A percentile compares a stretch with the other conserved stretches of the same genome.
Conservation (phyloP, 2,888 invertebrate species). For the Malthinus flaveolus region DNA sequence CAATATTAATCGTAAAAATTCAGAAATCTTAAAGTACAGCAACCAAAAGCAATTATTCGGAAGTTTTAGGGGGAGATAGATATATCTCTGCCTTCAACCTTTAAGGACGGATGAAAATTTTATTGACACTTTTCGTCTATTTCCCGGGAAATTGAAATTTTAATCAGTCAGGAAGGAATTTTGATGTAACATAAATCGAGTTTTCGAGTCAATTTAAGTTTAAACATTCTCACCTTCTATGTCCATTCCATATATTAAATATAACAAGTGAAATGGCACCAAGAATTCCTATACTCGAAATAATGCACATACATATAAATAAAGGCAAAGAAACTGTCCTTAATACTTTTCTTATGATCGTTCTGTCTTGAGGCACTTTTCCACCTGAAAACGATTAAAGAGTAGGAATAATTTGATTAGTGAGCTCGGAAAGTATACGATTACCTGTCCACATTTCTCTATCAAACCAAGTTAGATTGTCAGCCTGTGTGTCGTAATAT, state of each 20-base stretch:
- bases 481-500: constrained; percentile 93
- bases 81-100: too few species aligned
- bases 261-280: constrained; percentile 83
- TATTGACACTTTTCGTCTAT: too few species aligned
- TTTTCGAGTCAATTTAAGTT: too few species aligned
- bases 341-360: constrained; percentile 82
- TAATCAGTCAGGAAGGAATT: too few species aligned
- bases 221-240: constrained; percentile 72
- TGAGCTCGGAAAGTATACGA: background rate
- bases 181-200: too few species aligned
- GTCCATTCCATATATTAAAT: constrained; percentile 91
- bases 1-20: too few species aligned
- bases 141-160: too few species aligned
- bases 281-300: constrained; percentile 86
- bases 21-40: too few species aligned
- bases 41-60: too few species aligned
- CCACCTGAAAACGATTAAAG: constrained; percentile 62
- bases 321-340: constrained; percentile 87
- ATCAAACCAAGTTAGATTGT: constrained; percentile 93
- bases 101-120: too few species aligned
- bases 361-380: constrained; percentile 92
- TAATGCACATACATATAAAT: constrained; percentile 90
- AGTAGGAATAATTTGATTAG: background rate
- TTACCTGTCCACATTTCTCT: constrained; percentile 89
- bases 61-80: too few species aligned